Evolutionary conservation across 1,140 invertebrate species (phyloP).

Genomic region (Phocides pigmalion): DNA sequence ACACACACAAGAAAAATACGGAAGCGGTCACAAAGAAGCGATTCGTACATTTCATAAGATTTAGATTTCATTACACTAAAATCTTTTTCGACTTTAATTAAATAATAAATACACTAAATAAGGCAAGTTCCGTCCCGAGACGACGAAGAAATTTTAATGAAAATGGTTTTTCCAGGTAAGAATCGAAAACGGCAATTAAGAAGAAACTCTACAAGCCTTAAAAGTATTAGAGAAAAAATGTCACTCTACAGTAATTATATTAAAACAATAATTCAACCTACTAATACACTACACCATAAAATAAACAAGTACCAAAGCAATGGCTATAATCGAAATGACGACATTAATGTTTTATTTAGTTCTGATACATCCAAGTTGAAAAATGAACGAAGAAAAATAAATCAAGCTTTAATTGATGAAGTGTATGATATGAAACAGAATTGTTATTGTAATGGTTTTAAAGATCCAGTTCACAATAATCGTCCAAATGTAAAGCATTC

Average conservation of each 20-base stretch:
- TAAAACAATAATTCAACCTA: not conserved
- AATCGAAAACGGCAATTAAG: not conserved
- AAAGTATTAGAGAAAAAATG: conserved; percentile 8
- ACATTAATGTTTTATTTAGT: conserved; percentile 10
- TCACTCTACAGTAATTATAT: conserved; percentile 5
- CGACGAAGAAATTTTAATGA: not conserved
- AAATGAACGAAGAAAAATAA: conserved; percentile 8
- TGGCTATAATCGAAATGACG: not conserved
- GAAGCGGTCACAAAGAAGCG: no score
- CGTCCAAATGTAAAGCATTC: not conserved
- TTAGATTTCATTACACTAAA: no score
- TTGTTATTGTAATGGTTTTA: no score
- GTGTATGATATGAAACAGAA: not conserved
- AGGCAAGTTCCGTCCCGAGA: no score
- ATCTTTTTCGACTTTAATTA: no score
- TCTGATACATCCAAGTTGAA: not conserved
- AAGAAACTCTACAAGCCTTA: conserved; percentile 6
- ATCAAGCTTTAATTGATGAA: conserved; percentile 8
- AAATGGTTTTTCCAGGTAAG: conserved; percentile 1
- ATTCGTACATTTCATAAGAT: no score
- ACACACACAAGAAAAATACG: no score
- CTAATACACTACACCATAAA: not conserved
- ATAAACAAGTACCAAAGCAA: not conserved
- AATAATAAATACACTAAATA: no score
- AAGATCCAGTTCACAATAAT: not conserved